Conservation (phyloP, 1,140 invertebrate genomes). For the Orchestia grillus region DNA sequence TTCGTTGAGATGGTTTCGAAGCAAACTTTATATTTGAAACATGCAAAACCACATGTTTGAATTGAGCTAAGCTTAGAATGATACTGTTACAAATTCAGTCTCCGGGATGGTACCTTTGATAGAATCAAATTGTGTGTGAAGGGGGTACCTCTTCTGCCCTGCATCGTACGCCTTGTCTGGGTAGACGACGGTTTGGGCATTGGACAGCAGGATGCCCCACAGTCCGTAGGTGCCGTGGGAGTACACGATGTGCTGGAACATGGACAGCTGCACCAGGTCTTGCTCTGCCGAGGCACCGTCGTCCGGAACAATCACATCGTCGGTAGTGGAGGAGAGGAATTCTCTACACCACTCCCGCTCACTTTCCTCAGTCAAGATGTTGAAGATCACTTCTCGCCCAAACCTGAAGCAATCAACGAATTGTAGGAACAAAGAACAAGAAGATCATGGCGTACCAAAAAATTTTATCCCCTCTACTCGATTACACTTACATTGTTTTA, state of each 20-base stretch:
- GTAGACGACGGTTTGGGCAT: conserved; percentile 32
- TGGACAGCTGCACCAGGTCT: background rate
- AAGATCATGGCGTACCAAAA: background rate
- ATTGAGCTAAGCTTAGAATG: background rate
- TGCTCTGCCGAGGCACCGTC: background rate
- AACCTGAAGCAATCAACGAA: background rate
- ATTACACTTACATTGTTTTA: too few relatives aligned
- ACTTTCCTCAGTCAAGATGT: background rate
- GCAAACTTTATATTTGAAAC: too few relatives aligned
- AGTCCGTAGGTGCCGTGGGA: conserved; percentile 8
- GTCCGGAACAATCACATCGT: background rate
- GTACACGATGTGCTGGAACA: background rate
- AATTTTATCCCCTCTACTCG: background rate
- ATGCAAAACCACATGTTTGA: too few relatives aligned
- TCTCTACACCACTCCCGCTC: background rate
- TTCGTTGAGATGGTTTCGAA: too few relatives aligned
- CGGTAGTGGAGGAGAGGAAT: background rate
- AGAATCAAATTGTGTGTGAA: background rate
- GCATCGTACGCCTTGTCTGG: background rate
- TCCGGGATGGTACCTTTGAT: background rate
- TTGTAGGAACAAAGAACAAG: background rate
- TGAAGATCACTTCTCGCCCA: conserved; percentile 1
- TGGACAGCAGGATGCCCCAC: conserved; percentile 4
- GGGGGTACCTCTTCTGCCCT: background rate
- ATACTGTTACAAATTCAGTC: background rate